Evolutionary conservation across 2,797 vertebrate genomes (phyloP), one percentile per base, ranked within the genome.

Genomic region (Spheniscus humboldti): DNA sequence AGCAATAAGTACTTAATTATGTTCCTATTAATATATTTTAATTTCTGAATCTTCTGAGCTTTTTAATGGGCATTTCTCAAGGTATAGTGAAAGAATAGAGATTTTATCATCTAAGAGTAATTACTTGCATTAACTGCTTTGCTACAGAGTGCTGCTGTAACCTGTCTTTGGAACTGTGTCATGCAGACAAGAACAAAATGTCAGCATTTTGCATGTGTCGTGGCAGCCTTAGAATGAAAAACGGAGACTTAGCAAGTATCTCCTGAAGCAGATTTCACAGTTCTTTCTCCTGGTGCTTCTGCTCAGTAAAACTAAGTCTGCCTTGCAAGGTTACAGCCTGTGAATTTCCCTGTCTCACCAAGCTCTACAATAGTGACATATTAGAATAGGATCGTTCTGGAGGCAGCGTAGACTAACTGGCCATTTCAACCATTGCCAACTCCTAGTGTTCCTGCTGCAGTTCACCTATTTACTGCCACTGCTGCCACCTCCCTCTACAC

Each of bases 21-120:
- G 43, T 96, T 97, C 94, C 79, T 96, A 97, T 97, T 97, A 98
- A 97, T 96, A 90, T 84, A 84, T 90, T 96, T 89, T 97, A 95
- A 53, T 96, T 97, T 96, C 59, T 92, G 55, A 94, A 96, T 90
- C 72, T 93, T 91, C 53, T 86, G 68, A 94, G 91, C 18, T 67
- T 97, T 97, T 97, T 97, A 97, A 97, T 95, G 59, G 93, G 9
- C 28, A 87, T 93, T 97, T 97, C 91, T 96, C 53, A 95, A 96
- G 56, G 39, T 96, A 94, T 75, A 89, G 59, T 90, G 62, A 94
- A 96, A 94, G 45, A 94, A 90, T 30, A 66, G 73, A 94, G 82
- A 94, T 95, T 91, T 88, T 94, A 77, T 96, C 69, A 62, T 53
- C 82, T 95, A 78, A 92, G 62, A 95, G 73, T 91, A 91, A 97